These are phyloP conservation scores for Chionis minor DNA, from an alignment of 2,113 vertebrate genomes.

Conservation along the genomic window DNA sequence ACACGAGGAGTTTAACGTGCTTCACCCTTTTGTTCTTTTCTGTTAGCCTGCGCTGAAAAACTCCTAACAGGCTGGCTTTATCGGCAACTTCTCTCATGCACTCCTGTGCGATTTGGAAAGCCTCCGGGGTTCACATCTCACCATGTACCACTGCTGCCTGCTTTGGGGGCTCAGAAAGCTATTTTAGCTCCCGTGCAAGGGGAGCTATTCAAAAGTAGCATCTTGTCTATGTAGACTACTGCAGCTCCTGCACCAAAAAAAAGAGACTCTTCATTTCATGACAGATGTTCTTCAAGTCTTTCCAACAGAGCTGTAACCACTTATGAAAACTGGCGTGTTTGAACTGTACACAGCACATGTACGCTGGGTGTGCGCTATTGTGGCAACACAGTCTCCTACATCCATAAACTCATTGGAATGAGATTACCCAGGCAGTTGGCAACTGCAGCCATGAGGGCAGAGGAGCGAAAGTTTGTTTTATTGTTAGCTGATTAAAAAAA, in stretches of 20 bases:
- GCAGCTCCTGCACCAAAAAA: not conserved
- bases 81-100: not conserved
- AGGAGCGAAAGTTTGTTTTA: conserved; percentile 11
- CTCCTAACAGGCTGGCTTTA: not conserved
- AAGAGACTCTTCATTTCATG: not conserved
- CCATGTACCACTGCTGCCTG: not conserved
- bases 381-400: conserved; percentile 35
- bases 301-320: not conserved
- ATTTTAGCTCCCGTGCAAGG: not conserved
- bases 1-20: not conserved
- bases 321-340: not conserved
- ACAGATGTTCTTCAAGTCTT: not conserved
- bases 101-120: not conserved
- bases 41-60: not conserved
- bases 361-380: not conserved
- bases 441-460: not conserved
- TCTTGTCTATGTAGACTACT: not conserved
- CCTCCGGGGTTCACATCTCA: not conserved
- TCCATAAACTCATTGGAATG: not conserved
- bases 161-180: not conserved
- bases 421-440: conserved; percentile 29
- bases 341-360: not conserved
- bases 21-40: not conserved
- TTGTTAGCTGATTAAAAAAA: not conserved
- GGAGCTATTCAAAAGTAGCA: not conserved